Evolutionary conservation across 2,113 vertebrate species (phyloP).

Genomic region (Pomatostomus ruficeps): DNA sequence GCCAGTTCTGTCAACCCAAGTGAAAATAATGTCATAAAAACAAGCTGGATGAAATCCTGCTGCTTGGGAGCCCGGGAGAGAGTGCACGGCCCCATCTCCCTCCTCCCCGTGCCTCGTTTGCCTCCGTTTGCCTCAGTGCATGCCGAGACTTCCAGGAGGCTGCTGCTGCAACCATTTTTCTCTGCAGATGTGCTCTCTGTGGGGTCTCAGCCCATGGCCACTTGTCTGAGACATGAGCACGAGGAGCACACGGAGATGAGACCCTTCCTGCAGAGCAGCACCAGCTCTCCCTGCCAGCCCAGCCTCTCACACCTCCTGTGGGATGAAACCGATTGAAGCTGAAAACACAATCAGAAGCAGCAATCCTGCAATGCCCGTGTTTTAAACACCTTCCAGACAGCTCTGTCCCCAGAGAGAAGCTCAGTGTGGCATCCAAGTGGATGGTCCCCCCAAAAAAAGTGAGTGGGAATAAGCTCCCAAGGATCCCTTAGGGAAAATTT

Average conservation of each 20-base stretch:
- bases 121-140: neutral
- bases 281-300: neutral
- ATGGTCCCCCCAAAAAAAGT: neutral
- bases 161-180: neutral
- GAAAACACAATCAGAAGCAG: slow-evolving; percentile 2
- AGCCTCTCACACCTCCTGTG: neutral
- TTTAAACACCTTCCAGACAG: neutral
- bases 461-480: neutral
- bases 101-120: neutral
- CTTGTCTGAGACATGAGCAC: neutral
- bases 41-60: neutral
- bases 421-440: neutral
- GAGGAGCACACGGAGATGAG: neutral
- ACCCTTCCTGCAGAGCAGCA: neutral
- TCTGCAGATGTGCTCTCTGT: neutral
- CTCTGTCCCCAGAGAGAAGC: neutral
- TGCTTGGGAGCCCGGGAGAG: neutral
- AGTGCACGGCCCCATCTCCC: neutral
- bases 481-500: neutral
- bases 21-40: neutral
- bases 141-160: neutral
- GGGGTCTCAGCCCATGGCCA: neutral
- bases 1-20: neutral
- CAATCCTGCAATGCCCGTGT: neutral
- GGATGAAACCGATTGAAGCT: slow-evolving; percentile 1